Conservation (phyloP, 2,888 invertebrate species). For the Lingula anatina region DNA sequence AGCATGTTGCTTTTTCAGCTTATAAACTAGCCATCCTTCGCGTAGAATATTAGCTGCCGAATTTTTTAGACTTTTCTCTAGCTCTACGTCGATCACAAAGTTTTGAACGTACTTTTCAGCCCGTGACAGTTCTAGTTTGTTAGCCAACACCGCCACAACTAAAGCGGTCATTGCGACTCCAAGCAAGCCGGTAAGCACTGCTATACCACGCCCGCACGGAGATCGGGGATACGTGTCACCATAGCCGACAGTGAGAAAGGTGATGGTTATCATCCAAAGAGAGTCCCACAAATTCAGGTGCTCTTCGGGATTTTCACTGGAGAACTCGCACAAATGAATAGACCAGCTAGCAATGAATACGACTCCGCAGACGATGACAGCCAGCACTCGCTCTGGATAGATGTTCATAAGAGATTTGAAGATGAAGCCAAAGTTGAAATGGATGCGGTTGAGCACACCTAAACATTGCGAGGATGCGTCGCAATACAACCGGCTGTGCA, state of each 20-base stretch:
- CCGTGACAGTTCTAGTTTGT: constrained; percentile 45
- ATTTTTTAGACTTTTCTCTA: constrained; percentile 39
- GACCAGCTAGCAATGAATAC: constrained; percentile 46
- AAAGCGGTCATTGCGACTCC: constrained; percentile 49
- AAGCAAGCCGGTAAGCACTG: constrained; percentile 48
- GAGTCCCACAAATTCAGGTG: constrained; percentile 46
- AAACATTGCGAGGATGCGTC: constrained; percentile 51
- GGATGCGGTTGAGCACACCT: constrained; percentile 83
- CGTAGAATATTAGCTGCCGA: constrained; percentile 47
- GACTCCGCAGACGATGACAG: constrained; percentile 34
- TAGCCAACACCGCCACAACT: constrained; percentile 47
- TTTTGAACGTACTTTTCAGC: constrained; percentile 51
- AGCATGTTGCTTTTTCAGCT: constrained; percentile 19
- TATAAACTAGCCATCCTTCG: constrained; percentile 47
- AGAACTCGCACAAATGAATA: constrained; percentile 46
- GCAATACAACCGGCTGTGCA: constrained; percentile 46
- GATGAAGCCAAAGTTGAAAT: constrained; percentile 75
- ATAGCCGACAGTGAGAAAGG: constrained; percentile 50
- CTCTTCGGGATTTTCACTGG: constrained; percentile 21
- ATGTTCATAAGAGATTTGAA: constrained; percentile 51
- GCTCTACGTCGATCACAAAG: constrained; percentile 48
- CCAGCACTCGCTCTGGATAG: constrained; percentile 47
- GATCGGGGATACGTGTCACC: constrained; percentile 50
- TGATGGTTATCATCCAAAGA: constrained; percentile 50
- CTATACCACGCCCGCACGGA: constrained; percentile 48